phyloP scores from a whole-genome alignment of 2,797 vertebrate species.

The Corythornis leucogaster region DNA sequence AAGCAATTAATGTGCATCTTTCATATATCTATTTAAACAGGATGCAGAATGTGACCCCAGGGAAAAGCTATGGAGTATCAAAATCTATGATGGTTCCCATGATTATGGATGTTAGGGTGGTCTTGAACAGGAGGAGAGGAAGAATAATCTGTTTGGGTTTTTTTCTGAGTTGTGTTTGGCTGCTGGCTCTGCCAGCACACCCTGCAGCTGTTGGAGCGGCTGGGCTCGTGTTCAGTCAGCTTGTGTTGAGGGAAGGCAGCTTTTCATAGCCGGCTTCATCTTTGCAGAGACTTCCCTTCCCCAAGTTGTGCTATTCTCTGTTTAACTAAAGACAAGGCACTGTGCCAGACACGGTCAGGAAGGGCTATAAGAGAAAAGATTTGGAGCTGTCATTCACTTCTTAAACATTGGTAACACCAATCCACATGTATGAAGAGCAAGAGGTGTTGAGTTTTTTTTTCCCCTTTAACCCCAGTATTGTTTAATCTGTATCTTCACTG shows the following conservation, averaged over 20 bases:
- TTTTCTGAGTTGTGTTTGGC: background rate
- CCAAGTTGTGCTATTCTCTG: background rate
- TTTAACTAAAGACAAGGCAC: background rate
- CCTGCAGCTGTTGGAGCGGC: background rate
- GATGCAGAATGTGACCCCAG: background rate
- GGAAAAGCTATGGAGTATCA: background rate
- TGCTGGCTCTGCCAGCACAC: background rate
- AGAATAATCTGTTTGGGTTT: background rate
- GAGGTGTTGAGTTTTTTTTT: background rate
- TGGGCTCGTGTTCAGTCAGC: background rate
- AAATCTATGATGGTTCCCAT: accelerated
- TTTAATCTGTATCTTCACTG: background rate
- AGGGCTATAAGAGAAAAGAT: background rate
- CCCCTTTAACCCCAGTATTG: background rate
- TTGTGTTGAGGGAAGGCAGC: background rate
- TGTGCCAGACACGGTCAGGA: background rate
- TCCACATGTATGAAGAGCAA: background rate
- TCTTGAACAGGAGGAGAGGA: background rate
- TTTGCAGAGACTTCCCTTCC: background rate
- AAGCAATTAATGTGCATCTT: background rate
- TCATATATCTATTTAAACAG: accelerated
- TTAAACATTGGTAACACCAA: background rate
- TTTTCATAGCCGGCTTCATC: background rate
- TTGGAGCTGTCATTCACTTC: background rate
- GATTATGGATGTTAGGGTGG: background rate